phyloP scores from a whole-genome alignment of 2,888 invertebrate genomes.

The Taphrorychus bicolor region DNA sequence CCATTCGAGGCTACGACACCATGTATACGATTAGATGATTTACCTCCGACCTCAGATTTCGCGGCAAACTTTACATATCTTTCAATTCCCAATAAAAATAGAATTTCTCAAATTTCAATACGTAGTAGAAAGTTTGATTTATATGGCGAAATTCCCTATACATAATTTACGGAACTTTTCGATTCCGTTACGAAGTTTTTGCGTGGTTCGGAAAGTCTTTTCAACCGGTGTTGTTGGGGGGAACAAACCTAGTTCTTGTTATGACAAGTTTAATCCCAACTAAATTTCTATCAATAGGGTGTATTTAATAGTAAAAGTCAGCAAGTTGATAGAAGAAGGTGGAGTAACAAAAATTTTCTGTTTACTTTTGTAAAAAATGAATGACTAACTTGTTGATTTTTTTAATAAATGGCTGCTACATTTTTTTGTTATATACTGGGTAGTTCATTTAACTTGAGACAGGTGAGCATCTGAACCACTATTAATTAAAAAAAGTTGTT shows the following conservation, averaged over 20 bases:
- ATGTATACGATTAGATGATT: slow-evolving; percentile 36
- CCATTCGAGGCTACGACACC: slow-evolving; percentile 21
- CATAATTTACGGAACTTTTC: slow-evolving; percentile 38
- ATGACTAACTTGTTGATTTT: too few relatives aligned
- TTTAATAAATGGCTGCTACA: too few relatives aligned
- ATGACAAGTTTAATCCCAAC: too few relatives aligned
- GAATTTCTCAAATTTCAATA: slow-evolving; percentile 45
- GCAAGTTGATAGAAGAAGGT: too few relatives aligned
- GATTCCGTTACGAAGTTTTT: slow-evolving; percentile 27
- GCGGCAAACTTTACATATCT: slow-evolving; percentile 38
- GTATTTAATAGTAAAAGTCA: too few relatives aligned
- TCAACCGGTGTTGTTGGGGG: neutral
- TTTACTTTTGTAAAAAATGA: too few relatives aligned
- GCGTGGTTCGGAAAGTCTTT: neutral
- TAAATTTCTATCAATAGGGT: too few relatives aligned
- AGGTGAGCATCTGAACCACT: too few relatives aligned
- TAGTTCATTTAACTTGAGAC: too few relatives aligned
- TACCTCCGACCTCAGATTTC: slow-evolving; percentile 32
- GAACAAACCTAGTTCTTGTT: neutral
- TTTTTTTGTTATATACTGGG: too few relatives aligned
- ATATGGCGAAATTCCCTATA: slow-evolving; percentile 40
- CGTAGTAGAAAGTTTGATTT: slow-evolving; percentile 34
- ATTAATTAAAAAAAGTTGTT: too few relatives aligned
- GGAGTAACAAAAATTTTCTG: too few relatives aligned
- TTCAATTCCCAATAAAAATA: slow-evolving; percentile 45